phyloP scores from a whole-genome alignment of 2,797 vertebrate genomes.

The Fistularia tabacaria region DNA sequence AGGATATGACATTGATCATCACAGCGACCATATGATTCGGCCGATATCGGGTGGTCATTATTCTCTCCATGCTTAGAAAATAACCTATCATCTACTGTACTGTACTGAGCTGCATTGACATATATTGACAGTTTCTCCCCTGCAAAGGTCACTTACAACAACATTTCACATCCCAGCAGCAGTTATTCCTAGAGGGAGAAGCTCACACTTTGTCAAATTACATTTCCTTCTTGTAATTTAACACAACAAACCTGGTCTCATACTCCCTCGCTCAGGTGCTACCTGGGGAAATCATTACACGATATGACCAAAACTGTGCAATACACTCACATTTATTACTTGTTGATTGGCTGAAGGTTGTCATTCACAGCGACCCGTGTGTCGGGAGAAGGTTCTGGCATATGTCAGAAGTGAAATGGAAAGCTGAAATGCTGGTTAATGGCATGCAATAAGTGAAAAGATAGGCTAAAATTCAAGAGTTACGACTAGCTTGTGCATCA shows the following conservation, averaged over 20 bases:
- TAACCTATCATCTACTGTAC: too few species aligned
- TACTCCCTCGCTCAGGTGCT: slow-evolving; percentile 36
- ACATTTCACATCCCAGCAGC: slow-evolving; percentile 13
- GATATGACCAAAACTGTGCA: slow-evolving; percentile 41
- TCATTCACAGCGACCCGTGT: slow-evolving; percentile 47
- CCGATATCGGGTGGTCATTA: too few species aligned
- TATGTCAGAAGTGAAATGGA: not conserved
- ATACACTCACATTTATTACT: slow-evolving; percentile 48
- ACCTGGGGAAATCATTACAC: slow-evolving; percentile 55
- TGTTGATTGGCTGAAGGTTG: slow-evolving; percentile 61
- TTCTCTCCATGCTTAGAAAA: too few species aligned
- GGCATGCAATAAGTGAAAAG: too few species aligned
- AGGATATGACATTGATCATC: too few species aligned
- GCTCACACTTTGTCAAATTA: slow-evolving; percentile 45
- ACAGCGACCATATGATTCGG: too few species aligned
- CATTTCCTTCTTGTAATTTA: slow-evolving; percentile 59
- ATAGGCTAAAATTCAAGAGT: too few species aligned
- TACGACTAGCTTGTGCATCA: too few species aligned
- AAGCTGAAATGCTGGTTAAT: too few species aligned
- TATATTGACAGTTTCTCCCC: slow-evolving; percentile 7
- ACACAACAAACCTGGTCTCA: slow-evolving; percentile 23
- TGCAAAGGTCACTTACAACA: slow-evolving; percentile 41
- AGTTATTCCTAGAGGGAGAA: slow-evolving; percentile 18
- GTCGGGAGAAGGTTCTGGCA: slow-evolving; percentile 38
- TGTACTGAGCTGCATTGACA: too few species aligned